Base-by-base conservation (phyloP, 2,797 vertebrate genomes). In the Nothura maculosa region DNA sequence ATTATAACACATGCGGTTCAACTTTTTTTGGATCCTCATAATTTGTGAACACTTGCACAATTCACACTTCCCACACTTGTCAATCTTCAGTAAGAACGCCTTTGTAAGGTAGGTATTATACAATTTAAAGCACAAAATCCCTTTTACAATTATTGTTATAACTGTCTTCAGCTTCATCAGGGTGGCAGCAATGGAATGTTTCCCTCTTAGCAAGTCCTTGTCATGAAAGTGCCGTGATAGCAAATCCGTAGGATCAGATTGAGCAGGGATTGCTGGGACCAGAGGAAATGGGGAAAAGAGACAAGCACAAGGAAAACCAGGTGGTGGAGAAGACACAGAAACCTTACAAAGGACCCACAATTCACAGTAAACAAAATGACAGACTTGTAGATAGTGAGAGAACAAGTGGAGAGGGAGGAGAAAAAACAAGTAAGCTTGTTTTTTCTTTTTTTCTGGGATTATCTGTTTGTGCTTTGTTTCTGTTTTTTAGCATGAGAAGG, bases 61-160 rank as follows among this genome's bases (percentile, higher is more conserved):
- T 96, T 96, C 96, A 76, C 93, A 95, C 96, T 96, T 96, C 96
- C 96, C 96, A 96, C 96, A 96, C 96, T 95, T 96, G 96, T 96
- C 96, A 96, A 93, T 96, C 96, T 96, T 95, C 85, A 64, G 95
- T 92, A 91, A 94, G 78, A 96, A 93, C 92, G 94, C 96, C 96
- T 92, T 96, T 93, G 2, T 91, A 95, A 95, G 95, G 95, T 96
- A 96, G 94, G 79, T 96, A 96, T 96, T 96, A 95, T 91, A 95
- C 95, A 96, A 96, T 96, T 96, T 96, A 87, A 95, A 95, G 89
- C 82, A 95, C 73, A 86, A 96, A 96, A 94, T 96, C 89, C 89
- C 82, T 87, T 94, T 94, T 95, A 94, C 91, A 92, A 89, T 94
- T 94, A 95, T 93, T 95, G 90, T 94, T 95, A 93, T 34, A 96